Conservation (phyloP, 2,888 invertebrate species). For the Oxyteleia sp. region DNA sequence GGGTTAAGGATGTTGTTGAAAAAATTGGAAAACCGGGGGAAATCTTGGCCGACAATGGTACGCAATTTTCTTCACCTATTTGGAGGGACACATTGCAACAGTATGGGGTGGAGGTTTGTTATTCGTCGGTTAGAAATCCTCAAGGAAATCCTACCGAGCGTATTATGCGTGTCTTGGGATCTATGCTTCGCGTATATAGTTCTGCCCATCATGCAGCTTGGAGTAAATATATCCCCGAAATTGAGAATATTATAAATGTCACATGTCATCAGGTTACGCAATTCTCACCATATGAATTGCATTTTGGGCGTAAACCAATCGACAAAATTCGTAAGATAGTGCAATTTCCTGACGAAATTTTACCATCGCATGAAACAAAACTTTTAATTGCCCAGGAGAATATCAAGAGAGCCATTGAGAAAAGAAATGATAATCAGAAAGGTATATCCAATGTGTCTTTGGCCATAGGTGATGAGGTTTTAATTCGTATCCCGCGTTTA, state of each 20-base stretch:
- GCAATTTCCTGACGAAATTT: not conserved
- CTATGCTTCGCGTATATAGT: slow-evolving; percentile 21
- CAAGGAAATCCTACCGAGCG: slow-evolving; percentile 29
- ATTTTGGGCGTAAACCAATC: slow-evolving; percentile 17
- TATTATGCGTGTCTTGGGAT: slow-evolving; percentile 5
- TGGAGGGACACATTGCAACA: slow-evolving; percentile 30
- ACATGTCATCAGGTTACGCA: slow-evolving; percentile 9
- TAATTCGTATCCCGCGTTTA: slow-evolving; percentile 9
- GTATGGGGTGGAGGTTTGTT: slow-evolving; percentile 18
- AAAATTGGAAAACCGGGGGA: slow-evolving; percentile 36
- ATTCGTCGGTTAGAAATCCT: slow-evolving; percentile 23
- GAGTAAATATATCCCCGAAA: slow-evolving; percentile 25
- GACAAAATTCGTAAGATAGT: slow-evolving; percentile 11
- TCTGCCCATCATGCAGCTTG: slow-evolving; percentile 27
- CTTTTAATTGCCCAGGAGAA: too few relatives aligned
- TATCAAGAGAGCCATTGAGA: not conserved
- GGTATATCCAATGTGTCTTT: not conserved
- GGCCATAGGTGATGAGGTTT: not conserved
- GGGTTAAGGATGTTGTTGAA: slow-evolving; percentile 24
- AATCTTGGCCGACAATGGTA: slow-evolving; percentile 44
- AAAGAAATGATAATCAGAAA: not conserved
- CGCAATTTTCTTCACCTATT: slow-evolving; percentile 35
- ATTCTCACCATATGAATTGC: slow-evolving; percentile 8
- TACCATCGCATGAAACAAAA: not conserved
- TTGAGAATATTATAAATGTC: slow-evolving; percentile 27